Evolutionary conservation across 1,140 invertebrate genomes (phyloP), one percentile per base, ranked within the genome.

Genomic region (Orius insidiosus): DNA sequence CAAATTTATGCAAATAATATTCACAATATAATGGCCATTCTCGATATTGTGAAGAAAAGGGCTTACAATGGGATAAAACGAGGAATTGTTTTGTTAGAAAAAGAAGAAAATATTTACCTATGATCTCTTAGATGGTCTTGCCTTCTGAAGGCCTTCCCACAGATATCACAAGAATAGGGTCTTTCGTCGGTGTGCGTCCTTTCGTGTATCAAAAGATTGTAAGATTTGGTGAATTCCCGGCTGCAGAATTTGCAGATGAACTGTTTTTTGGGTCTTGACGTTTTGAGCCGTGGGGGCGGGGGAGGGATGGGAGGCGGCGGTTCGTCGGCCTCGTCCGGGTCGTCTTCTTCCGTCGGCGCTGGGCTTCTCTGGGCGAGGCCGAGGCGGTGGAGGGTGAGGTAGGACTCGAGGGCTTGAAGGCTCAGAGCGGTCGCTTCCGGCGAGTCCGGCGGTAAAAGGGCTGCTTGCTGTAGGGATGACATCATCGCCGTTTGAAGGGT

Each of bases 81-180:
- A n/a, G n/a, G n/a, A n/a, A n/a, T n/a, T n/a, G n/a, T n/a, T n/a
- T n/a, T n/a, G n/a, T n/a, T n/a, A n/a, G n/a, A n/a, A n/a, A n/a
- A 15, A 36, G 35, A 36, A 15, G 5, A 36, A 5, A 36, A 36
- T 11, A 18, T 18, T 10, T 43, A 59, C 63, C 68, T 64, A 48
- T 70, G 68, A 36, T 68, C 50, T 35, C 67, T 62, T 4, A 70
- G 56, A 15, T 68, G 67, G 42, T 70, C 68, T 6, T 68, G 58
- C 24, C 68, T 53, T 39, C 68, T 65, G 63, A 84, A 83, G 0
- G 76, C 72, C 55, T 83, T 84, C 16, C 76, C 72, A 65, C 95
- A 99, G 50, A 97, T 85, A 63, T 98, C 93, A 68, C 95, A 99
- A 9, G 88, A 87, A 59, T 93, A 99, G 2, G 94, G 95, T 46